Percentiles rank a stretch among this genome's conserved stretches.
Evolutionary conservation across 2,797 vertebrate genomes (phyloP).

Genomic region (Rhinichthys osculus): DNA sequence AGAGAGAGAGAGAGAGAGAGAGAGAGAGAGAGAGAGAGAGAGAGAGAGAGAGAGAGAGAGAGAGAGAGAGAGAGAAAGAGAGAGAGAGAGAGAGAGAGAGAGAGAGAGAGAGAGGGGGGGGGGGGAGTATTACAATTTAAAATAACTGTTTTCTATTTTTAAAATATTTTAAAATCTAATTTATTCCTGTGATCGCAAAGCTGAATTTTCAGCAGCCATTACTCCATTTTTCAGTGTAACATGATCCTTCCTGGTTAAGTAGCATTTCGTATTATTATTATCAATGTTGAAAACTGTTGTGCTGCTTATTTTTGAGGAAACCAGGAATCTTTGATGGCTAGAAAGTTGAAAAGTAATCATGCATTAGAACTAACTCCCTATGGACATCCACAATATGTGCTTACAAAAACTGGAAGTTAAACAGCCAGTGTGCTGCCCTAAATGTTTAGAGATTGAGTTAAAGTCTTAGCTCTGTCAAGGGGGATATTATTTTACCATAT

Average conservation of each 20-base stretch:
- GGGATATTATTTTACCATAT: constrained; percentile 25
- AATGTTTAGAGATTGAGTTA: constrained; percentile 10
- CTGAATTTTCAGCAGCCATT: not conserved
- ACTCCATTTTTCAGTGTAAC: not conserved
- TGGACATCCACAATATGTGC: not conserved
- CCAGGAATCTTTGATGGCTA: too few relatives aligned
- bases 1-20: too few relatives aligned
- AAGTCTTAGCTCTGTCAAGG: constrained; percentile 12
- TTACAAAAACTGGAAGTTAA: not conserved
- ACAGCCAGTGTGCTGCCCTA: not conserved
- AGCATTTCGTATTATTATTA: not conserved
- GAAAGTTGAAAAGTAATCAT: not conserved
- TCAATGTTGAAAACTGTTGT: not conserved
- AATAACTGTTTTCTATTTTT: not conserved
- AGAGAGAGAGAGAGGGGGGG: too few relatives aligned
- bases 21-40: too few relatives aligned
- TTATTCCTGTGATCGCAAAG: not conserved
- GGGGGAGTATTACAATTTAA: not conserved
- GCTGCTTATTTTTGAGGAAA: not conserved
- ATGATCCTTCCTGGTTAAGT: not conserved
- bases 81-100: too few relatives aligned
- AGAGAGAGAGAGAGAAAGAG: too few relatives aligned
- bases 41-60: too few relatives aligned
- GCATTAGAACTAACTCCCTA: not conserved
- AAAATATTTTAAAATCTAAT: not conserved